Evolutionary conservation across 1,140 invertebrate species (phyloP).

Genomic region (Scaptomyza montana): DNA sequence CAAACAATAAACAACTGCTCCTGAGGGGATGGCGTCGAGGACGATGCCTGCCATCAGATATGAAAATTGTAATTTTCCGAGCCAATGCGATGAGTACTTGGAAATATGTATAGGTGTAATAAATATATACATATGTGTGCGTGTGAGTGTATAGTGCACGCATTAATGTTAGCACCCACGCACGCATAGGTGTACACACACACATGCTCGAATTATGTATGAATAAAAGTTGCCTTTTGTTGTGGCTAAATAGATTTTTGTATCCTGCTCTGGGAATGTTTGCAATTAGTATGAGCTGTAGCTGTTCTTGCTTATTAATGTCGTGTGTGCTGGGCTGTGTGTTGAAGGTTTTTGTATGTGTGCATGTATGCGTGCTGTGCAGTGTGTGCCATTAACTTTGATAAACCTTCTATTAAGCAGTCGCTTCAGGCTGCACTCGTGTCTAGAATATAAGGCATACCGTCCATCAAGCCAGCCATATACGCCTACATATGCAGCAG

Average conservation of each 20-base stretch:
- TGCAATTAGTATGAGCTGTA: slow-evolving; percentile 63
- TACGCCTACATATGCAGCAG: slow-evolving; percentile 8
- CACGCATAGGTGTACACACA: slow-evolving; percentile 11
- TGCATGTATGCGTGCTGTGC: slow-evolving; percentile 36
- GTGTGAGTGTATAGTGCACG: slow-evolving; percentile 3
- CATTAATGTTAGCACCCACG: slow-evolving; percentile 66
- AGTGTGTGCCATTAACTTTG: slow-evolving; percentile 61
- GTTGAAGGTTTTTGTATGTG: slow-evolving; percentile 31
- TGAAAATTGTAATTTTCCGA: slow-evolving; percentile 72
- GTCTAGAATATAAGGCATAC: slow-evolving; percentile 9
- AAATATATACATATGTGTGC: not conserved
- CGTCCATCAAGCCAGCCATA: slow-evolving; percentile 6
- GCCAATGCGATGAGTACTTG: slow-evolving; percentile 18
- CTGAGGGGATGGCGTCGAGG: slow-evolving; percentile 1
- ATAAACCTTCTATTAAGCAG: slow-evolving; percentile 69
- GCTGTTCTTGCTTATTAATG: slow-evolving; percentile 14
- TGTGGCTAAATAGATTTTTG: slow-evolving; percentile 49
- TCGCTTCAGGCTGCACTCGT: slow-evolving; percentile 13
- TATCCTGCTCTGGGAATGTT: slow-evolving; percentile 39
- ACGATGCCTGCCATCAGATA: slow-evolving; percentile 41
- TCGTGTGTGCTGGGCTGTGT: slow-evolving; percentile 13
- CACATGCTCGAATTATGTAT: slow-evolving; percentile 40
- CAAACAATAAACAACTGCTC: slow-evolving; percentile 51
- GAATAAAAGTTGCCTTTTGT: slow-evolving; percentile 71
- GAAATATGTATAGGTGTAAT: slow-evolving; percentile 3